These are phyloP conservation scores for Scaptomyza graminum DNA, from an alignment of 1,140 invertebrate genomes.

Conservation along the genomic window DNA sequence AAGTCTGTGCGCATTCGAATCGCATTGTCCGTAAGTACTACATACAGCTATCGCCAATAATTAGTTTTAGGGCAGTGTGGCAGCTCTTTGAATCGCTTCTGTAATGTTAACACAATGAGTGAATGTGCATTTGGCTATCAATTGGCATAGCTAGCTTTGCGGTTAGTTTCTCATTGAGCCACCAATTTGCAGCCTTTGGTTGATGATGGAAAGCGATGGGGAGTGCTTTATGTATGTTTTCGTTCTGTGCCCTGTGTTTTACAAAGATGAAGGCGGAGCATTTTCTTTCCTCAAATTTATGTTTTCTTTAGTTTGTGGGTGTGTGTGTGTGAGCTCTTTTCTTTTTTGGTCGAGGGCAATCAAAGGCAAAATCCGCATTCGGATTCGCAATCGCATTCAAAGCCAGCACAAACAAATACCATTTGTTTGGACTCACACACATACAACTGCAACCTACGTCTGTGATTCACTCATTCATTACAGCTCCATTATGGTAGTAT, in stretches of 20 bases:
- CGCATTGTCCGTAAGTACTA: not conserved
- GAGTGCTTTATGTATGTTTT: not conserved
- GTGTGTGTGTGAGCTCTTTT: not conserved
- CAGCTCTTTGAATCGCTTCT: not conserved
- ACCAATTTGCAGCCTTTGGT: constrained; percentile 5
- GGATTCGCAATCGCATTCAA: constrained; percentile 23
- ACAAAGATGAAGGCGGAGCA: not conserved
- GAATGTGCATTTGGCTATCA: constrained; percentile 9
- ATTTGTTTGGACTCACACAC: constrained; percentile 32
- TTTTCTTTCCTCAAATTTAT: not conserved
- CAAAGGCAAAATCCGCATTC: constrained; percentile 40
- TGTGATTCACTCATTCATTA: constrained; percentile 63
- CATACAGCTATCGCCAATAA: constrained; percentile 1
- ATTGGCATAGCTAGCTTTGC: constrained; percentile 11
- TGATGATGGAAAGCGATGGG: no score
- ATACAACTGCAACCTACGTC: not conserved
- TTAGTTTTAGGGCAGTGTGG: not conserved
- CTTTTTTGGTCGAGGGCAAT: constrained; percentile 53
- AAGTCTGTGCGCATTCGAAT: not conserved
- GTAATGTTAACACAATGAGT: constrained; percentile 10
- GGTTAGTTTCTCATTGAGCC: constrained; percentile 8
- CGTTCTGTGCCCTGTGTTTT: not conserved
- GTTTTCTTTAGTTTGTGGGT: not conserved
- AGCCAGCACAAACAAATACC: constrained; percentile 14
- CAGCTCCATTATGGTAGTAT: constrained; percentile 55